Evolutionary conservation across 2,113 vertebrate species (phyloP), one percentile per base, ranked within the genome.

Genomic region (rabbit (Oryctolagus cuniculus)): DNA sequence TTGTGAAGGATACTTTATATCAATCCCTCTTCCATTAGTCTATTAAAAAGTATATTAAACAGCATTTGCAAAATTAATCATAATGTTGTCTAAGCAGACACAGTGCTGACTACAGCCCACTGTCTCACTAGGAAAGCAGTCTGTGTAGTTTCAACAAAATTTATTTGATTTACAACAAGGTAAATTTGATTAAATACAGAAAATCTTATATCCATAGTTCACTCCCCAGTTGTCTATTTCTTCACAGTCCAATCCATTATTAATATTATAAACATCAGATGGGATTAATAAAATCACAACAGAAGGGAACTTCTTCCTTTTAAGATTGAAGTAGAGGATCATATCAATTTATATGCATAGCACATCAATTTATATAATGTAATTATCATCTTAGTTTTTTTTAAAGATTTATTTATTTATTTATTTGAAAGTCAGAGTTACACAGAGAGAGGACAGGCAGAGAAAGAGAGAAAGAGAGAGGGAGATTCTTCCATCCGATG

Each of bases 111-210:
- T 61, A 89, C 19, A 91, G 38, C 13, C 58, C 53, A 66, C 2
- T 36, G 58, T 89, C 89, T 92, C 61, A 81, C 44, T 67, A 55
- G 64, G 29, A 95, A 96, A 88, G 12, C n/a, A 95, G 31, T 66
- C 24, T 94, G 58, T 74, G 81, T 87, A 64, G 51, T 93, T 96
- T 93, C 63, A 90, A 70, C 36, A 61, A 95, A 91, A 93, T 81
- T 91, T 36, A 90, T 90, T 77, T 95, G n/a, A 93, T 85, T 96
- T 89, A 89, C 29, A 92, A 27, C 64, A 82, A 69, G 29, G 22
- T 79, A 96, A 83, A 89, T 80, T 94, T 90, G 29, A 94, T 95
- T 96, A 95, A 92, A 78, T 78, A 87, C 8, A 74, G 31, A 94
- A 88, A 90, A 83, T 64, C n/a, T 31, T 74, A 61, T 87, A 94